Conservation (phyloP, 2,797 vertebrate genomes). For the Mormyrops boulengeri region DNA sequence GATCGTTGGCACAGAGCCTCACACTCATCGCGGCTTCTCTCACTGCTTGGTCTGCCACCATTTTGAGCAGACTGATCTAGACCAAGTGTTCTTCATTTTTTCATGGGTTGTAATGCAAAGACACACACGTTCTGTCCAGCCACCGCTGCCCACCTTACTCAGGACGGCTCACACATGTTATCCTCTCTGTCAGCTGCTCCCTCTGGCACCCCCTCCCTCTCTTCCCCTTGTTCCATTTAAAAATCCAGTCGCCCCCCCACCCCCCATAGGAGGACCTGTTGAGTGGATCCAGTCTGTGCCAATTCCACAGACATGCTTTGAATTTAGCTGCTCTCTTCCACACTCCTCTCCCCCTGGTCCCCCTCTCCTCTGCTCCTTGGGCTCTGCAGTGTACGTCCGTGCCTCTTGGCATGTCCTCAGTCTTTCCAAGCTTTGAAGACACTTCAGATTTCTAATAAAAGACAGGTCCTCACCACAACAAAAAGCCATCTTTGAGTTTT, state of each 20-base stretch:
- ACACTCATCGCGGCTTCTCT: background rate
- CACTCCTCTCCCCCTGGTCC: background rate
- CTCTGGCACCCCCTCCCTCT: constrained; percentile 26
- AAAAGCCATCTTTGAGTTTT: constrained; percentile 65
- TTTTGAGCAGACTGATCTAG: background rate
- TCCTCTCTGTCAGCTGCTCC: constrained; percentile 13
- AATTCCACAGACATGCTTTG: constrained; percentile 31
- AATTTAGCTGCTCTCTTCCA: constrained; percentile 8
- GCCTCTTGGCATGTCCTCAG: constrained; percentile 65
- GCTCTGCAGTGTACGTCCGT: background rate
- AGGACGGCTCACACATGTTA: constrained; percentile 10
- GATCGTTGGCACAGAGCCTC: background rate
- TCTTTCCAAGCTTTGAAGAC: constrained; percentile 80
- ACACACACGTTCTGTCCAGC: background rate
- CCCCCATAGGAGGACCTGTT: constrained; percentile 9
- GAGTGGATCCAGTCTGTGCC: constrained; percentile 16
- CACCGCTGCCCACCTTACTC: background rate
- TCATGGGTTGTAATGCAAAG: background rate
- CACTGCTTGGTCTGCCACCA: background rate
- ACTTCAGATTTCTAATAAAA: constrained; percentile 75
- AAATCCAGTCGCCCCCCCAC: background rate
- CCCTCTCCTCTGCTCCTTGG: background rate
- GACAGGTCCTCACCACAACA: constrained; percentile 78
- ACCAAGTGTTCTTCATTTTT: background rate
- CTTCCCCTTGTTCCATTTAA: constrained; percentile 17